Evolutionary conservation across 2,797 vertebrate genomes (phyloP).

Genomic region (Chloroceryle inda): DNA sequence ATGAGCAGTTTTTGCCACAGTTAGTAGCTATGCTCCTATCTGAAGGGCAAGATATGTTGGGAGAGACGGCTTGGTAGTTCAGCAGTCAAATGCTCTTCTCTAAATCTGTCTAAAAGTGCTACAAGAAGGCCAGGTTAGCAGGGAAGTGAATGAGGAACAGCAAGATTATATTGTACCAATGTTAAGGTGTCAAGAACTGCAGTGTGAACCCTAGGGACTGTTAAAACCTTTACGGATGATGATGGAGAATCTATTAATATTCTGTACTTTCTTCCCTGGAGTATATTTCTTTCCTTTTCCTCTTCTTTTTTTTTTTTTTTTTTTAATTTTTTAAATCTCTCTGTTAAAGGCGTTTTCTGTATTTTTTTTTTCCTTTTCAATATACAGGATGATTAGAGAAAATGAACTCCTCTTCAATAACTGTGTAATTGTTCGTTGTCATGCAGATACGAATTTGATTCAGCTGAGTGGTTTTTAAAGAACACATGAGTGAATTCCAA

Average conservation of each 20-base stretch:
- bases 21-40: background rate
- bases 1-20: background rate
- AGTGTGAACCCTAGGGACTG: background rate
- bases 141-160: background rate
- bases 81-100: background rate
- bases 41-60: background rate
- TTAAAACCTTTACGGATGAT: background rate
- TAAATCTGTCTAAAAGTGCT: background rate
- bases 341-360: background rate
- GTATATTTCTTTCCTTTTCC: background rate
- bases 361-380: background rate
- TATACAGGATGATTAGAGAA: slow-evolving; percentile 6
- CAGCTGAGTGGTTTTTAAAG: slow-evolving; percentile 5
- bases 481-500: background rate
- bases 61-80: background rate
- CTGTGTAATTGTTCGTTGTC: background rate
- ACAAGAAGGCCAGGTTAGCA: background rate
- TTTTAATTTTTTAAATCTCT: background rate
- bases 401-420: slow-evolving; percentile 2
- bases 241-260: background rate
- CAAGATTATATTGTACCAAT: background rate
- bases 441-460: slow-evolving; percentile 23
- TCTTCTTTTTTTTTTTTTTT: background rate
- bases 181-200: background rate
- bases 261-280: background rate